Base-by-base conservation (phyloP, 35 echinoderm and acorn worm species). In the Acanthaster planci region DNA sequence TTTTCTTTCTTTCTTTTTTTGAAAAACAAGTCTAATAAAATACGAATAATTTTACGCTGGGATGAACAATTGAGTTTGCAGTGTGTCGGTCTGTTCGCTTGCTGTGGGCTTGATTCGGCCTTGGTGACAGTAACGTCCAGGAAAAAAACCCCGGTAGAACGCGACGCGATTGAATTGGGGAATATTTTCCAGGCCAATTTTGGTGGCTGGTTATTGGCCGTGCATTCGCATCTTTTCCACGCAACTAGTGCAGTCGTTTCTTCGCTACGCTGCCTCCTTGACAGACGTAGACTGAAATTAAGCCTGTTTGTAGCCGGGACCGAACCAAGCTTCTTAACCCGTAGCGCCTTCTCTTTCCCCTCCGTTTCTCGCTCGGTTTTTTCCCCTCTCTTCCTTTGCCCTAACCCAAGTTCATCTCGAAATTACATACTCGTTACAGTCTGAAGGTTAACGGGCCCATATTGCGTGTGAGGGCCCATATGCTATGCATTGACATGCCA, bases 361-460 rank as follows among this genome's bases (percentile, higher is more conserved):
- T 26, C 34, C n/a, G n/a, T n/a, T n/a, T n/a, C n/a, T n/a, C n/a
- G n/a, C n/a, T n/a, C n/a, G n/a, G n/a, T n/a, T n/a, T n/a, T n/a
- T n/a, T n/a, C 12, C 42, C 4, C 42, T 47, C 42, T 47, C 42
- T 47, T 12, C 12, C 42, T 47, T 47, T 47, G 4, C 42, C 12
- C 42, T 6, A 47, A 47, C 64, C 19, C 64, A 72, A 72, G 64
- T 72, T 72, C 64, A 72, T 72, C 64, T 21, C 1, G 34, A 72
- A 72, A 72, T 72, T 72, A 72, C 64, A 72, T 72, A 72, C 64
- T 72, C 64, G 64, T 72, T 72, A 72, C 64, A 72, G 64, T 72
- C 64, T 34, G 64, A 72, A 72, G 64, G 64, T 72, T 72, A 72
- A 72, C 64, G 34, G 26, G 57, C 57, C 34, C 64, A 31, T 72